Evolutionary conservation across 2,888 invertebrate species (phyloP).

Genomic region (Hydrotaea diabolus): DNA sequence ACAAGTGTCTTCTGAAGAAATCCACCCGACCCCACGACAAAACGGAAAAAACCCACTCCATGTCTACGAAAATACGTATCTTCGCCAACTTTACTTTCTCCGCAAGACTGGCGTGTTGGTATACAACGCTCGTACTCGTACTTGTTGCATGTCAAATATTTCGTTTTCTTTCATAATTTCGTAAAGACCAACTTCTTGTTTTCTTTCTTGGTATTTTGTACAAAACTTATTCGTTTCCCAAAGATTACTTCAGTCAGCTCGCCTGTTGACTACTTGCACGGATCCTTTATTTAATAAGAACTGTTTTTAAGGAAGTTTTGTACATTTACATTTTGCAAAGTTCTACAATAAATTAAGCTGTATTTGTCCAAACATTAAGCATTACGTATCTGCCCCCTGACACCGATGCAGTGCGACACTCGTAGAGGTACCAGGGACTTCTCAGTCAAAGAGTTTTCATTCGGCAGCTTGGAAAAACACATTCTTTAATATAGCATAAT

Average conservation of each 20-base stretch:
- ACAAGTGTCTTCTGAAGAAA: constrained; percentile 26
- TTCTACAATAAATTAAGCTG: background rate
- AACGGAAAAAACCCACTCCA: background rate
- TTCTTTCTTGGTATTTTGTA: background rate
- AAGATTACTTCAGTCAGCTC: background rate
- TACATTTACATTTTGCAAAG: background rate
- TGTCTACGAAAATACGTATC: background rate
- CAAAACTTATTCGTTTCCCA: background rate
- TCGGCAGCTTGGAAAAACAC: too few relatives aligned
- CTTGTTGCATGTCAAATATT: constrained; percentile 26
- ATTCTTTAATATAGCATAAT: too few relatives aligned
- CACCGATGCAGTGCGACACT: too few relatives aligned
- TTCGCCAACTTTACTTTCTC: constrained; percentile 18
- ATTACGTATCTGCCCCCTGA: background rate
- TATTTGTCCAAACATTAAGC: constrained; percentile 6
- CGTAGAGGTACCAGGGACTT: too few relatives aligned
- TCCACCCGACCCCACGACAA: background rate
- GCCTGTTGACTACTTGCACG: too few relatives aligned
- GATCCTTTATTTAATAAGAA: background rate
- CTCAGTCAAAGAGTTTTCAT: too few relatives aligned
- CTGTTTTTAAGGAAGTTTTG: background rate
- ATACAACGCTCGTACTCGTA: background rate
- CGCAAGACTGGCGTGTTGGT: background rate
- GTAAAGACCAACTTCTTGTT: constrained; percentile 3
- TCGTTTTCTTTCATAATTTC: constrained; percentile 5